phyloP scores from a whole-genome alignment of 2,113 vertebrate genomes.

The Onychorhynchus coronatus region DNA sequence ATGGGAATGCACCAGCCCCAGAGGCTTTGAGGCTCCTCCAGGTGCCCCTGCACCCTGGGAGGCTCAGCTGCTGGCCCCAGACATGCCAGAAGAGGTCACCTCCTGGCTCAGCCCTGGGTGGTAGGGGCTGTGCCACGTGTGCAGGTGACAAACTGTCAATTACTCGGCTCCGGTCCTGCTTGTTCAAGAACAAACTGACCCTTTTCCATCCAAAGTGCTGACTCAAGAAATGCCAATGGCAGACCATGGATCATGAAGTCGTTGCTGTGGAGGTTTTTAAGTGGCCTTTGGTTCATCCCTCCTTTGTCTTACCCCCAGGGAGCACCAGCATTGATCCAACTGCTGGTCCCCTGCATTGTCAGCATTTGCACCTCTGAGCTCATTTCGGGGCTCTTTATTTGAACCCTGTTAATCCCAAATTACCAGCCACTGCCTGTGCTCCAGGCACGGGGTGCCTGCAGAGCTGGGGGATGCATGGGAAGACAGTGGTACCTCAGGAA shows the following conservation, averaged over 20 bases:
- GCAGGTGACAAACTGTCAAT: not conserved
- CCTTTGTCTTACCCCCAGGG: fast-evolving
- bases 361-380: not conserved
- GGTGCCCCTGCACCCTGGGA: fast-evolving
- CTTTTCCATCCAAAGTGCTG: not conserved
- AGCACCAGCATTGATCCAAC: not conserved
- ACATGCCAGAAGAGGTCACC: fast-evolving
- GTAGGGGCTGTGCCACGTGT: not conserved
- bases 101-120: fast-evolving
- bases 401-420: not conserved
- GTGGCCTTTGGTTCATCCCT: not conserved
- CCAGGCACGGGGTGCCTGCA: fast-evolving
- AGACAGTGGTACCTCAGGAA: not conserved
- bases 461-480: fast-evolving
- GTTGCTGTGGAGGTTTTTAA: not conserved
- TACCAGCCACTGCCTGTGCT: fast-evolving
- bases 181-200: fast-evolving
- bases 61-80: not conserved
- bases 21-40: fast-evolving
- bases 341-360: not conserved
- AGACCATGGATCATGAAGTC: not conserved
- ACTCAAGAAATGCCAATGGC: not conserved
- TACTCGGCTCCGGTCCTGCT: fast-evolving
- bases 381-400: not conserved
- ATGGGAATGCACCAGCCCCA: not conserved